Evolutionary conservation across 2,113 vertebrate genomes (phyloP), one percentile per base, ranked within the genome.

Genomic region (Scatophagus argus): DNA sequence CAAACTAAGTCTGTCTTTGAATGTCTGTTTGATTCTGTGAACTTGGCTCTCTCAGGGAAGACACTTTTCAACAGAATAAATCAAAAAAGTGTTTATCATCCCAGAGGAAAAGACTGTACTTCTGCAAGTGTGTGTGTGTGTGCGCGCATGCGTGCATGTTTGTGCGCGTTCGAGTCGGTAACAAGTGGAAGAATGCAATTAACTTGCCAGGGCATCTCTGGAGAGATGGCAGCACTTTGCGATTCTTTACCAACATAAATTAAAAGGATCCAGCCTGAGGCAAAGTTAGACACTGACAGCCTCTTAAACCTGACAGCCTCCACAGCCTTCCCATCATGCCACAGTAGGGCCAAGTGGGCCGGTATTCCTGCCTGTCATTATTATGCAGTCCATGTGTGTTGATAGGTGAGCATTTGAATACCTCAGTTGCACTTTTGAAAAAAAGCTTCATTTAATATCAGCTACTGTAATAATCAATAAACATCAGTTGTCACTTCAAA

Each of bases 121-220:
- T 61, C 27, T 52, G 16, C 63, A n/a, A 52, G 70, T 69, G 41
- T 36, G 67, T 63, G 25, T 52, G 61, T 29, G 17, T 16, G 25
- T 25, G 2, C 14, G 46, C 12, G 44, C 44, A 61, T 49, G 39
- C 52, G 21, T 54, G 25, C 51, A n/a, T 56, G 25, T 36, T 6
- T 60, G 27, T n/a, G 12, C 68, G 65, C 8, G 27, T 74, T 66
- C 81, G 65, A 85, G 62, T 79, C 29, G 74, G 77, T 89, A 90
- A 89, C 88, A 87, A 93, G 89, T 92, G 83, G 82, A 89, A 90
- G 90, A 93, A 93, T 86, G 91, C 87, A 93, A 94, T 94, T 93
- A 93, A 91, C 86, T 91, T 83, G 77, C 88, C 59, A 14, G 70
- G 67, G 84, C 71, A 74, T 94, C 93, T 93, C 89, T 64, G 56